Conservation (phyloP, 2,888 invertebrate species). For the Drosophila cognata region DNA sequence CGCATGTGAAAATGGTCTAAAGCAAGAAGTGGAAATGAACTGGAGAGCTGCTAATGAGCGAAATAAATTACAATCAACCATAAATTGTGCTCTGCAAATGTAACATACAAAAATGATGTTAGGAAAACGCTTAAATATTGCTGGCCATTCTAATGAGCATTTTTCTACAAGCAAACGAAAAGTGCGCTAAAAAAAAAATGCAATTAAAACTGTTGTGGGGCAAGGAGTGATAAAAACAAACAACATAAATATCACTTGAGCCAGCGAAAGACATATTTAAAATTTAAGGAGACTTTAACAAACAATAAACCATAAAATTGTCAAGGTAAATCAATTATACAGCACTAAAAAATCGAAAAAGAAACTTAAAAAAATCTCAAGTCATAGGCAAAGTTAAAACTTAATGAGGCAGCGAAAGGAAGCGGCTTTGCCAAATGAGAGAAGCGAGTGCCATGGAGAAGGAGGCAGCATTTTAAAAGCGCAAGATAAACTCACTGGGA, state of each 20-base stretch:
- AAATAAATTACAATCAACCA: not conserved
- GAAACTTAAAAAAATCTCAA: not conserved
- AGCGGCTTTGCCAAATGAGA: constrained; percentile 22
- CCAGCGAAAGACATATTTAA: not conserved
- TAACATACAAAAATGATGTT: not conserved
- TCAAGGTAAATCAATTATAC: not conserved
- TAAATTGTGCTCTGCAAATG: not conserved
- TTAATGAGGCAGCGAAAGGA: constrained; percentile 39
- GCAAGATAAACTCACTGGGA: constrained; percentile 71
- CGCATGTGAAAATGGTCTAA: not conserved
- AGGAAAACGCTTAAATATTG: not conserved
- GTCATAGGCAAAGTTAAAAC: not conserved
- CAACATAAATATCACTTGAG: not conserved
- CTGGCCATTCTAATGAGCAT: too few species aligned
- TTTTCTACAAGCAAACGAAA: not conserved
- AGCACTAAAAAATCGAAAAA: not conserved
- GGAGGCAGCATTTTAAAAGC: constrained; percentile 58
- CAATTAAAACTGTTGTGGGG: not conserved
- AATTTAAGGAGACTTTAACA: not conserved
- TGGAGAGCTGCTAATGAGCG: not conserved
- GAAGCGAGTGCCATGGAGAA: constrained; percentile 4
- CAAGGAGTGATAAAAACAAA: not conserved
- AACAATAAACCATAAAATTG: not conserved
- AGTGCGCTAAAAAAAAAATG: not conserved
- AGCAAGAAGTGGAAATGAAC: constrained; percentile 18